These are phyloP conservation scores for Heteromurus nitidus DNA, from an alignment of 2,888 invertebrate species.

Conservation along the genomic window DNA sequence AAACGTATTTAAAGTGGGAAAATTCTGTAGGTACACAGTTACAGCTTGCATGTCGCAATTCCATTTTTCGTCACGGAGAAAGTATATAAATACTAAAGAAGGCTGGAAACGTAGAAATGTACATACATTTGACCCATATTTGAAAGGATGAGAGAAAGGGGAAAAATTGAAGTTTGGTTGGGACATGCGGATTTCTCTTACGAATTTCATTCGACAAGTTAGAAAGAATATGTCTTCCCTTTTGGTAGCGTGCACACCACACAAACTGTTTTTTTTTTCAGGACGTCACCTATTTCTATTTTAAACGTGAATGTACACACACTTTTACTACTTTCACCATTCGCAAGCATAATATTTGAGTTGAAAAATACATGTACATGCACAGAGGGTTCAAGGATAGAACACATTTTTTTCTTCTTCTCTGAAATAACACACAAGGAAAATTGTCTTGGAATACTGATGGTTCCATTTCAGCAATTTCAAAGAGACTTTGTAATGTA, in stretches of 20 bases:
- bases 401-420: neutral
- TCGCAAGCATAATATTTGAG: neutral
- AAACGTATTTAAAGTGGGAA: no score
- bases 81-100: neutral
- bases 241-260: neutral
- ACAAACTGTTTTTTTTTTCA: neutral
- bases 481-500: slow-evolving; percentile 47
- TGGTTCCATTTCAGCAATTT: slow-evolving; percentile 54
- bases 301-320: no score
- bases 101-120: neutral
- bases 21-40: no score
- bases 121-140: slow-evolving; percentile 20
- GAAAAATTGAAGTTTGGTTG: slow-evolving; percentile 5
- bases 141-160: neutral
- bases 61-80: no score
- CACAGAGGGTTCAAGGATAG: neutral
- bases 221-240: neutral
- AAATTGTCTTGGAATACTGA: slow-evolving; percentile 57
- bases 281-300: neutral
- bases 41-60: no score
- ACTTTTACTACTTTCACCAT: neutral
- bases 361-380: neutral
- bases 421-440: slow-evolving; percentile 31
- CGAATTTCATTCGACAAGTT: slow-evolving; percentile 1
- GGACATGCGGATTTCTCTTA: neutral